Base-by-base conservation (phyloP, 2,888 invertebrate species). In the Ferdinandea cuprea region DNA sequence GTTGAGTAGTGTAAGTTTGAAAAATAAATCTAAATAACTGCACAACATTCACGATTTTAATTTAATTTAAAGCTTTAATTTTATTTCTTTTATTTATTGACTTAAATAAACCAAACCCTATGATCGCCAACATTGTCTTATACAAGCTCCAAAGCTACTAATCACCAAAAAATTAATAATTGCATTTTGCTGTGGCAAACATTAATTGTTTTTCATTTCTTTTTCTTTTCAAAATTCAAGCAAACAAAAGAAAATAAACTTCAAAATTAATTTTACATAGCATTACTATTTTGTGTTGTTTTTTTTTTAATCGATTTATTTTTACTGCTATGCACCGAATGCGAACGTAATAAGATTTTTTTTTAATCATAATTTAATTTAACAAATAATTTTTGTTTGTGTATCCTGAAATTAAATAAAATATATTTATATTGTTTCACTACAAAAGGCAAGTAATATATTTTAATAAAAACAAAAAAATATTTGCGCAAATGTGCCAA, bases 181-280 rank as follows among this genome's bases (percentile, higher is more conserved):
- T 68, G 48, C 58, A 44, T 59, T 65, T 52, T 44, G 42, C 21
- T 42, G 48, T 61, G 42, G 42, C 48, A 52, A 44, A 42, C 11
- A 17, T 13, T 28, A n/a, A n/a, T n/a, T n/a, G n/a, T 69, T 17
- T 19, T 28, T 44, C 21, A 46, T 19, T 40, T 66, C 2, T 21
- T 32, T 17, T 54, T 42, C 21, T 52, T 6, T 15, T 19, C 21
- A 52, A 46, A 54, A 32, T 54, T 44, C 25, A 7, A 61, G 9
- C 5, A 58, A 46, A 42, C 30, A 28, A 48, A 50, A 37, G 65
- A 30, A 73, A 54, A 61, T 56, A 35, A 52, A 54, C 15, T 32
- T 8, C 61, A 61, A 77, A 85, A 59, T 85, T 79, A 80, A 85
- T 85, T 84, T 86, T 86, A 85, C 85, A 80, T 77, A 74, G 68